A percentile compares a stretch with the other conserved stretches of the same genome.
phyloP scores from a whole-genome alignment of 2,888 invertebrate species.

The Xylophagus ater region DNA sequence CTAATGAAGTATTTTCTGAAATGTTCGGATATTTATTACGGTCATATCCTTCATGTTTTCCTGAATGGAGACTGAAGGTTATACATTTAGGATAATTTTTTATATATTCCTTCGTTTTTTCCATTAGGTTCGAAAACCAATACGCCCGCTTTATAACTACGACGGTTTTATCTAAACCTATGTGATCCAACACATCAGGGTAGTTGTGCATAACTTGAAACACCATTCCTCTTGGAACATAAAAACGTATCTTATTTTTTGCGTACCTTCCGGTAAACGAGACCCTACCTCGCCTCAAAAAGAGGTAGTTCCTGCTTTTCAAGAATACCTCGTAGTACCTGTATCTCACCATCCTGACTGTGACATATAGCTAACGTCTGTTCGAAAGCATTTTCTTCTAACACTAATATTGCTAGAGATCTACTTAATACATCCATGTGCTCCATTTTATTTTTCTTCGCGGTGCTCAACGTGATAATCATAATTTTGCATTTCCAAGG shows the following conservation, averaged over 20 bases:
- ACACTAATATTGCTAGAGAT: constrained; percentile 6
- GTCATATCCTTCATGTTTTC: constrained; percentile 6
- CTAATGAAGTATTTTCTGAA: too few relatives aligned
- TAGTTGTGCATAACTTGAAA: constrained; percentile 8
- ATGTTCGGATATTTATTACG: too few relatives aligned
- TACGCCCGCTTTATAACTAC: constrained; percentile 9
- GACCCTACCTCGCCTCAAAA: constrained; percentile 11
- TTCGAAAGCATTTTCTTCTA: constrained; percentile 14
- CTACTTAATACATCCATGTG: constrained; percentile 13
- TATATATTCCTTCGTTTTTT: constrained; percentile 10
- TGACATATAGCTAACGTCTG: constrained; percentile 12
- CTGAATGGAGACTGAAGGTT: constrained; percentile 8
- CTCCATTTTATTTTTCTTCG: constrained; percentile 11
- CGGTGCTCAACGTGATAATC: constrained; percentile 12
- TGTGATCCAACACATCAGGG: constrained; percentile 12
- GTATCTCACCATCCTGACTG: constrained; percentile 3
- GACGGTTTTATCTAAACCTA: constrained; percentile 10
- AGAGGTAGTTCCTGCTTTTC: constrained; percentile 6
- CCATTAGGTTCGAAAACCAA: constrained; percentile 15
- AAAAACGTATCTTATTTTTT: constrained; percentile 8
- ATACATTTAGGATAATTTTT: constrained; percentile 13
- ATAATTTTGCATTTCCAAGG: too few relatives aligned
- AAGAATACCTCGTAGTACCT: constrained; percentile 5
- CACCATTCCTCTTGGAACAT: constrained; percentile 13
- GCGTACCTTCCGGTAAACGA: constrained; percentile 10